These are phyloP conservation scores for Athalia rosae DNA, from an alignment of 2,888 invertebrate genomes.

Conservation along the genomic window DNA sequence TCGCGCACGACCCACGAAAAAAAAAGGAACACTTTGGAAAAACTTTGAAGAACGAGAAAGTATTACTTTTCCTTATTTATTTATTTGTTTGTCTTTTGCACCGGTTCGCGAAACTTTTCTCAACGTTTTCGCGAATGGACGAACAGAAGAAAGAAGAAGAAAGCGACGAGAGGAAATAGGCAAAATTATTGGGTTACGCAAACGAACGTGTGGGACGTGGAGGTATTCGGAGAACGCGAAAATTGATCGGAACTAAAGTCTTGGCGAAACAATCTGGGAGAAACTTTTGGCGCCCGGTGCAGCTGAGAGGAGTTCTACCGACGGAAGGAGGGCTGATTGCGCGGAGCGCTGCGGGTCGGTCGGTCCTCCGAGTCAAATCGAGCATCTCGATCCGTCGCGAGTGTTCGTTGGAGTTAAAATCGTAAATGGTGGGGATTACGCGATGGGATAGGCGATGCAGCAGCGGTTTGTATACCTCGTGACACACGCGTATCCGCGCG, in stretches of 20 bases:
- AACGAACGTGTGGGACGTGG: neutral
- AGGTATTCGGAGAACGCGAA: neutral
- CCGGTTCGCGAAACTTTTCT: too few species aligned
- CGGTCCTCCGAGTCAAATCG: conserved; percentile 42
- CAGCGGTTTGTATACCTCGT: too few species aligned
- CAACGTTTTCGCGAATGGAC: too few species aligned
- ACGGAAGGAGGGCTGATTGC: conserved; percentile 43
- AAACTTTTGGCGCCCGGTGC: conserved; percentile 37
- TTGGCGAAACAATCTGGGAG: conserved; percentile 9
- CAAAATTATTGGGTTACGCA: too few species aligned
- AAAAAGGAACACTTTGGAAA: too few species aligned
- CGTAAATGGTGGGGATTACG: conserved; percentile 30
- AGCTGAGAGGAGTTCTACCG: conserved; percentile 22
- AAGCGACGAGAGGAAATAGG: too few species aligned
- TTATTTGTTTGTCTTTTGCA: too few species aligned
- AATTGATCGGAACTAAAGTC: neutral
- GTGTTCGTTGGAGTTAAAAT: neutral
- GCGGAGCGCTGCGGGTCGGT: conserved; percentile 7
- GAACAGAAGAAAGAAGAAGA: too few species aligned
- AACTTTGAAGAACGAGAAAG: too few species aligned
- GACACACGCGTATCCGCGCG: too few species aligned
- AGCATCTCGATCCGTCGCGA: conserved; percentile 36
- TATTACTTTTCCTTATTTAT: too few species aligned
- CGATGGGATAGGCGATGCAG: conserved; percentile 9
- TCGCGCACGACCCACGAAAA: too few species aligned